Base-by-base conservation (phyloP, 2,797 vertebrate species). In the Protosalanx chinensis region DNA sequence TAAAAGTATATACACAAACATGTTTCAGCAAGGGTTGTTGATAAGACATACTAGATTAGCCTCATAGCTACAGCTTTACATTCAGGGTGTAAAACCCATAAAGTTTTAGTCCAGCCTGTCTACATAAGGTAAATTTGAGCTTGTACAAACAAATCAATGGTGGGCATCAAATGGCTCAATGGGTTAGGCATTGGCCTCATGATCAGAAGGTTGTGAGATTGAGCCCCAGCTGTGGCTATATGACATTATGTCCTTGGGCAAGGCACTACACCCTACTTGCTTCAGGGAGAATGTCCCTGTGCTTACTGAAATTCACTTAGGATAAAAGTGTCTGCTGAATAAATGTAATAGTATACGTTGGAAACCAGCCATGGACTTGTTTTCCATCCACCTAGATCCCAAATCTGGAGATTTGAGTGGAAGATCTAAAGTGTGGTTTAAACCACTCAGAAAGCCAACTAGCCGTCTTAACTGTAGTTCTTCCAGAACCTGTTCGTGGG, bases 1-100 rank as follows among this genome's bases (percentile, higher is more conserved):
- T 23, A 32, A 61, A 63, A 58, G 27, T 4, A 8, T 7, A 46
- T 37, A 46, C 63, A 23, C 16, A 33, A 30, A 56, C 32, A 37
- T 72, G 56, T 67, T 49, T 67, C 29, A 59, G 2, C 27, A 23
- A 71, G 20, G 5, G 23, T 18, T 37, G 35, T 41, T 64, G 63
- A 7, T 23, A 46, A 41, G 63, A 64, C 27, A 30, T 5, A 6
- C 15, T 13, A 32, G 60, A 32, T 27, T 61, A 61, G 30, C 30
- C 5, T 30, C 1, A 13, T 46, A 15, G 16, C 13, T 65, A 23
- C 1, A 41, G 0, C 20, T 46, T 2, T 23, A 46, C 16, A 27
- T 41, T 46, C 32, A 65, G 20, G n/a, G 61, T 27, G 18, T n/a
- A 56, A 56, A 56, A n/a, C 51, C 18, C 15, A 51, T 16, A 51